Conservation (phyloP, 1,140 invertebrate genomes). For the Lepidurus packardi region DNA sequence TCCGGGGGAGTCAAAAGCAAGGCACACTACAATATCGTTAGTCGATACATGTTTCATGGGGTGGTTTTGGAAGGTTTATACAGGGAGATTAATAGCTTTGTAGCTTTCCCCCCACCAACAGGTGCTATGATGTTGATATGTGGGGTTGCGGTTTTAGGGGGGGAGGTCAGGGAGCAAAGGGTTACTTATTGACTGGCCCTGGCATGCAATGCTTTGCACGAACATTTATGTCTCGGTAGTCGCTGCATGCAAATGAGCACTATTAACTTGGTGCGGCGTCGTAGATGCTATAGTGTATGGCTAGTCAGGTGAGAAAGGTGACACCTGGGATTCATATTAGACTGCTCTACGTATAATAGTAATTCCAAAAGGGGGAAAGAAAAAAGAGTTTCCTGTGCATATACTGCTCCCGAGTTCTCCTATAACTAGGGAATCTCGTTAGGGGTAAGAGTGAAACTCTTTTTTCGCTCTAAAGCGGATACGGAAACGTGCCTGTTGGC, state of each 20-base stretch:
- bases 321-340: neutral
- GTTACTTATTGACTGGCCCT: constrained; percentile 16
- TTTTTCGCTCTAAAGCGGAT: neutral
- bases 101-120: neutral
- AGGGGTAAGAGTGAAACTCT: neutral
- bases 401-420: neutral
- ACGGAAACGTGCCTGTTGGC: neutral
- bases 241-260: neutral
- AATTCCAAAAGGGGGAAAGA: neutral
- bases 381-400: constrained; percentile 11
- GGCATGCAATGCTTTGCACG: constrained; percentile 3
- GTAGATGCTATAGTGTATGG: neutral
- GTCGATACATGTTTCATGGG: constrained; percentile 16
- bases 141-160: neutral
- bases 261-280: neutral
- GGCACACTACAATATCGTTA: neutral
- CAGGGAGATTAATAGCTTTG: neutral
- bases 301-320: constrained; percentile 14
- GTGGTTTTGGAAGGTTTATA: neutral
- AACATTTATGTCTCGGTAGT: neutral
- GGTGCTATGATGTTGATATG: neutral
- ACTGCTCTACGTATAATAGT: neutral
- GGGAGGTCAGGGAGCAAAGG: neutral
- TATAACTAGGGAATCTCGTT: neutral
- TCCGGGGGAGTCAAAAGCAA: neutral